Evolutionary conservation across 1,140 invertebrate genomes (phyloP), one percentile per base, ranked within the genome.

Genomic region (Holcopasites calliopsidis): DNA sequence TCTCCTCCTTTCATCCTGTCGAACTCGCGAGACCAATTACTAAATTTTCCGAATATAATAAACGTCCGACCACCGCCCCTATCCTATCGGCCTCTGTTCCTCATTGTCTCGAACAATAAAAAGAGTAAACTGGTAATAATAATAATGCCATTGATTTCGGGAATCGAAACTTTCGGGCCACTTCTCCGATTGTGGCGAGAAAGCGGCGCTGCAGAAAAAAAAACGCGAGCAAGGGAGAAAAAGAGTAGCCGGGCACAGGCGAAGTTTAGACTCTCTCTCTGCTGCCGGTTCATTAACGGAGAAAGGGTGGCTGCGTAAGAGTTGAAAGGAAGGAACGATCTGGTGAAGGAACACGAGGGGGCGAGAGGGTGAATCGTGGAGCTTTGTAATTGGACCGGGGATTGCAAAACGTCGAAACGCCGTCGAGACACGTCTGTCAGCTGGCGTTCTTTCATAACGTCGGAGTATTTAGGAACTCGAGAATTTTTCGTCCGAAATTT

Each of bases 81-180:
- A 13, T 33, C 26, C 13, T n/a, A n/a, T n/a, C 35, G 8, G 2
- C 10, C 28, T 28, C 73, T 68, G 42, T 55, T 58, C 54, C 55
- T 57, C 65, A 69, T 69, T 68, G 71, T 74, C 71, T 66, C 31
- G 71, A 26, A 75, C 55, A 60, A 75, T 69, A 69, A 77, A 72
- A 62, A 60, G 75, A 85, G 80, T 88, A 85, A 87, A 88, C 79
- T 82, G 79, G 79, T 80, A 83, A 84, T 82, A 88, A 86, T 88
- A 87, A 89, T 88, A 87, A 89, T 86, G 83, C 76, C 87, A 83
- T 86, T 86, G 84, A 87, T 88, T 85, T 70, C 40, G 49, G 38
- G 70, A 74, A 64, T 74, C 76, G 76, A 73, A 77, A 77, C 50
- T 73, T 77, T 64, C 38, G 21, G 44, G 60, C 61, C 68, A 65